A percentile compares a stretch with the other conserved stretches of the same genome.
Evolutionary conservation across 2,113 vertebrate genomes (phyloP).

Genomic region (Neodontobutis hainanensis): DNA sequence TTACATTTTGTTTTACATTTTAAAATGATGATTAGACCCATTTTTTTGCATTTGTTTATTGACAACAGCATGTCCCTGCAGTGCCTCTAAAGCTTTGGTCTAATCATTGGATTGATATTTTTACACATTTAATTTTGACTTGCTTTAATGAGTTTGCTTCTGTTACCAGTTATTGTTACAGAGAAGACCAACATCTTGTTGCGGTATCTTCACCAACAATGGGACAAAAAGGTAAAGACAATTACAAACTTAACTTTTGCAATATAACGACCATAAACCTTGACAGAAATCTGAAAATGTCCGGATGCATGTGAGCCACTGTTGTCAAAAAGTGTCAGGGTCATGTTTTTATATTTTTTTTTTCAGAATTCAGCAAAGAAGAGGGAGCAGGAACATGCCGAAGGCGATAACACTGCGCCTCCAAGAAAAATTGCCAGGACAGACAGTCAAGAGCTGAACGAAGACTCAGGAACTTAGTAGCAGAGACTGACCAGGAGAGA

Average conservation of each 20-base stretch:
- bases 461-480: conserved; percentile 83
- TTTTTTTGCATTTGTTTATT: too few species aligned
- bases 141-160: conserved; percentile 6
- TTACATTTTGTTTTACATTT: too few species aligned
- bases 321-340: not conserved
- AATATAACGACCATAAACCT: too few species aligned
- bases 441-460: conserved; percentile 88
- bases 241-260: not conserved
- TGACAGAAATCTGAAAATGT: too few species aligned
- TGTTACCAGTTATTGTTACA: conserved; percentile 90
- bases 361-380: conserved; percentile 90
- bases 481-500: conserved; percentile 34
- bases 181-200: conserved; percentile 97
- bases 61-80: too few species aligned
- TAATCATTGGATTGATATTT: not conserved
- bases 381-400: conserved; percentile 89
- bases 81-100: not conserved
- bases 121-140: not conserved
- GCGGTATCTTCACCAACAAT: conserved; percentile 94
- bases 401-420: conserved; percentile 84
- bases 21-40: too few species aligned
- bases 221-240: conserved; percentile 92
- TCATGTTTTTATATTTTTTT: not conserved
- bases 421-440: conserved; percentile 89
- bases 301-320: too few species aligned